These are phyloP conservation scores for Erebia aethiops DNA, from an alignment of 2,888 invertebrate genomes.

Conservation along the genomic window DNA sequence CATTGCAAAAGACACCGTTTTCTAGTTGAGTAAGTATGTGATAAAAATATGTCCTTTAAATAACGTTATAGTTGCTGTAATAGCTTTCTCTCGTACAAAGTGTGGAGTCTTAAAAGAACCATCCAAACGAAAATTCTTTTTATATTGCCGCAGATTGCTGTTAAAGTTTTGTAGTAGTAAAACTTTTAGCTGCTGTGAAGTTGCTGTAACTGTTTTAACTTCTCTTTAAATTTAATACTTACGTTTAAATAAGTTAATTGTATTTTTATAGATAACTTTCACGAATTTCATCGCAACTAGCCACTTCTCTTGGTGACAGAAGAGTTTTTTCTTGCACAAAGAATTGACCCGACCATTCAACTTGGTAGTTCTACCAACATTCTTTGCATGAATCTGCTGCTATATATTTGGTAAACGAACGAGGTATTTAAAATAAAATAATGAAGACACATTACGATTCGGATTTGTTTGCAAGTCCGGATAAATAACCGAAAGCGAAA, in stretches of 20 bases:
- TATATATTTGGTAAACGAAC: too few relatives aligned
- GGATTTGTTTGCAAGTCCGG: constrained; percentile 6
- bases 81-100: background rate
- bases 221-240: background rate
- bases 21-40: background rate
- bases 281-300: too few relatives aligned
- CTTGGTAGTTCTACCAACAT: too few relatives aligned
- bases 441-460: constrained; percentile 1
- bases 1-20: too few relatives aligned
- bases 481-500: constrained; percentile 16
- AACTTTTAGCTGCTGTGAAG: background rate
- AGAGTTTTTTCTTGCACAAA: too few relatives aligned
- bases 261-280: background rate
- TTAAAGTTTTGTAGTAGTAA: constrained; percentile 8
- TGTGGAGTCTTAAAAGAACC: background rate
- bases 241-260: background rate
- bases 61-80: background rate
- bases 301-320: too few relatives aligned
- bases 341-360: too few relatives aligned
- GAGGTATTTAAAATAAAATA: background rate
- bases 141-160: constrained; percentile 1
- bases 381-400: too few relatives aligned
- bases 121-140: background rate
- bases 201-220: background rate
- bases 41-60: background rate